phyloP scores from a whole-genome alignment of 2,888 invertebrate species.

The Acleris laterana region DNA sequence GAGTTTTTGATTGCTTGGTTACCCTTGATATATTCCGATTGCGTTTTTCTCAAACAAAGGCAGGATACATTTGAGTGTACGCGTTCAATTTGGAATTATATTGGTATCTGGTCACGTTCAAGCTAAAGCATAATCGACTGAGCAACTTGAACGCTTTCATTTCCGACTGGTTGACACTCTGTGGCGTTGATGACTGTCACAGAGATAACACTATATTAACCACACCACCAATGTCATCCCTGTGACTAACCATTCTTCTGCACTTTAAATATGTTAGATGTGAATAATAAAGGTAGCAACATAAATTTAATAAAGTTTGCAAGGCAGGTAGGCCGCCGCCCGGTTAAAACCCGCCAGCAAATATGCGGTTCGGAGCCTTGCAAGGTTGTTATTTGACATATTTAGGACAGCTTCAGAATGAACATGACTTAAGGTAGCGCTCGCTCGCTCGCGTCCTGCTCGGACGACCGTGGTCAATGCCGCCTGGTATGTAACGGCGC shows the following conservation, averaged over 20 bases:
- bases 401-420: slow-evolving; percentile 64
- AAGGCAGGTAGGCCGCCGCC: slow-evolving; percentile 33
- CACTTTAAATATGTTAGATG: slow-evolving; percentile 49
- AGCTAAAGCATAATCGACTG: slow-evolving; percentile 61
- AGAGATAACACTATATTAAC: slow-evolving; percentile 58
- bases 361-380: slow-evolving; percentile 67
- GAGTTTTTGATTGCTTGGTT: background rate
- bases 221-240: slow-evolving; percentile 69
- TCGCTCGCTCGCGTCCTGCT: slow-evolving; percentile 47
- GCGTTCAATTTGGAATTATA: slow-evolving; percentile 2
- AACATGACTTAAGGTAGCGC: slow-evolving; percentile 64
- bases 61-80: slow-evolving; percentile 17
- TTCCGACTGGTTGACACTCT: slow-evolving; percentile 63
- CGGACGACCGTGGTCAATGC: slow-evolving; percentile 67
- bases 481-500: slow-evolving; percentile 57
- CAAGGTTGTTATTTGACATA: slow-evolving; percentile 56
- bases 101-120: slow-evolving; percentile 50
- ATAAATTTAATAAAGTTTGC: slow-evolving; percentile 6
- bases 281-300: slow-evolving; percentile 12
- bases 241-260: slow-evolving; percentile 81
- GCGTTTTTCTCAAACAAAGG: background rate
- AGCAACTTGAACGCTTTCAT: slow-evolving; percentile 61
- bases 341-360: slow-evolving; percentile 50
- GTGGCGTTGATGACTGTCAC: slow-evolving; percentile 61
- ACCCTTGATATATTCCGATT: background rate